Base-by-base conservation (phyloP, 2,113 vertebrate genomes). In the Clarias gariepinus region DNA sequence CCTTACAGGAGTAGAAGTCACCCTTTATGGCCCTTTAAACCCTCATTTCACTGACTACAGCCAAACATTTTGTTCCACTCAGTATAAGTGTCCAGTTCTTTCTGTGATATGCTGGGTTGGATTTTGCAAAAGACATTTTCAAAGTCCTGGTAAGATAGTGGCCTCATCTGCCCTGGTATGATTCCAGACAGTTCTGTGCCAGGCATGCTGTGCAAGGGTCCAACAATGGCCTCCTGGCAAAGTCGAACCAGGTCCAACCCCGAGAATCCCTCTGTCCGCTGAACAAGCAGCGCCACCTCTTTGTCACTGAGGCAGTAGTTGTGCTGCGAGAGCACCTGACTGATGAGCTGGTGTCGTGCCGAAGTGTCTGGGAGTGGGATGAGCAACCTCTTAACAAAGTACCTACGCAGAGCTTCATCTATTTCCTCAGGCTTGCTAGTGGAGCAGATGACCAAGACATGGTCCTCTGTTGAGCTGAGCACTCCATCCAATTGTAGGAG, bases 11-110 rank as follows among this genome's bases (percentile, higher is more conserved):
- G 66, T 68, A 87, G 76, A 85, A 76, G 30, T 85, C 64, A 81
- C 53, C 81, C 71, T 81, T 66, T 63, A 28, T 60, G 77, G 64
- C 88, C 77, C 85, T 85, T 85, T 30, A 47, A 73, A n/a, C 77
- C 53, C 33, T 21, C 87, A 57, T 90, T 90, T 99, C 95, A 99
- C 94, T 99, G 98, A 96, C 96, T 97, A 95, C 98, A 98, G 93
- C 98, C 98, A 96, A 99, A 99, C 98, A 97, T 99, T 98, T 99
- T 99, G 96, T 99, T 99, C 98, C 98, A 99, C 95, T 99, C 98
- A 93, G 97, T 96, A 93, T 98, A 99, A 89, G 96, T 97, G 94
- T 99, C 98, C 83, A 99, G 96, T 95, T 99, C 97, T 96, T 99
- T 99, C 93, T 98, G 97, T 93, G 98, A 98, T 97, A 98, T 98